Conservation (phyloP, 2,797 vertebrate genomes). For the Microcaecilia unicolor region DNA sequence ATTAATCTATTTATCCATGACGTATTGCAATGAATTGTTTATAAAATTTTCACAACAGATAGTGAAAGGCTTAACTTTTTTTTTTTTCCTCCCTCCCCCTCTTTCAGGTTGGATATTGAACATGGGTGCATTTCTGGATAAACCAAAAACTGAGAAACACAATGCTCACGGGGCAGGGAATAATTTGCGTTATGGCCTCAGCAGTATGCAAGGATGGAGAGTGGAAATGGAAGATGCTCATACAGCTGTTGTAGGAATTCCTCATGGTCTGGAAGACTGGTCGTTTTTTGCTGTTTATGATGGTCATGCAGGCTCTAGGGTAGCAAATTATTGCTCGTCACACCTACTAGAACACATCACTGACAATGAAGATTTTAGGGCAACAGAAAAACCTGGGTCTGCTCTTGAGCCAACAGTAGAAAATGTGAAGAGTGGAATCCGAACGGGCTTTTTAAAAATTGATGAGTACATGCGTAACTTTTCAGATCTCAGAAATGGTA, state of each 20-base stretch:
- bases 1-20: no score
- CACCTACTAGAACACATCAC: slow-evolving; percentile 95
- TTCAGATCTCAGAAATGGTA: slow-evolving; percentile 90
- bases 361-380: slow-evolving; percentile 78
- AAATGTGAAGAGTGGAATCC: slow-evolving; percentile 84
- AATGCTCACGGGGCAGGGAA: slow-evolving; percentile 89
- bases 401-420: slow-evolving; percentile 70
- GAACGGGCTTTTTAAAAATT: slow-evolving; percentile 91
- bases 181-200: slow-evolving; percentile 84
- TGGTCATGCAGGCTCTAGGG: slow-evolving; percentile 91
- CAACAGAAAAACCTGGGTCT: slow-evolving; percentile 58
- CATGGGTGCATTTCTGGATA: slow-evolving; percentile 98
- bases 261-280: slow-evolving; percentile 87
- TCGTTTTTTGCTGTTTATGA: slow-evolving; percentile 97
- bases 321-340: slow-evolving; percentile 92
- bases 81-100: slow-evolving; percentile 9
- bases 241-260: slow-evolving; percentile 87
- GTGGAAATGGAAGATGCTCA: slow-evolving; percentile 98
- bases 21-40: no score
- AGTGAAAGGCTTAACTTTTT: no score
- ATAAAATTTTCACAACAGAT: no score
- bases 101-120: slow-evolving; percentile 65
- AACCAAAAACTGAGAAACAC: slow-evolving; percentile 97
- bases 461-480: slow-evolving; percentile 98
- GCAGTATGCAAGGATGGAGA: slow-evolving; percentile 98